phyloP scores from a whole-genome alignment of 1,140 invertebrate species.

The Nilaparvata lugens region DNA sequence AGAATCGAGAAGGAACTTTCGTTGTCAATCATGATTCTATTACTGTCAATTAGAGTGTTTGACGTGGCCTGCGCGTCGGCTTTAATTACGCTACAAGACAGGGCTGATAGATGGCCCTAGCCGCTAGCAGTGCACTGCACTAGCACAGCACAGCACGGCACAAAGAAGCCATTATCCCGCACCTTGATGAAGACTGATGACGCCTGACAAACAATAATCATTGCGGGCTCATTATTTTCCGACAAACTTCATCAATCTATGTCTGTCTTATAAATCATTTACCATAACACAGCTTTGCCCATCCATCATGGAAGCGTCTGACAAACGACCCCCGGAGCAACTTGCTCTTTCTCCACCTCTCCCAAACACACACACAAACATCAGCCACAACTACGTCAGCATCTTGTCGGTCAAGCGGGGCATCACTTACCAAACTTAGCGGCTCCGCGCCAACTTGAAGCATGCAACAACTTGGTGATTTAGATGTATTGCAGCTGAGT shows the following conservation, averaged over 20 bases:
- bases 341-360: too few relatives aligned
- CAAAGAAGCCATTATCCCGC: conserved; percentile 8
- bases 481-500: too few relatives aligned
- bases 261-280: conserved; percentile 19
- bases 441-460: too few relatives aligned
- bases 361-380: too few relatives aligned
- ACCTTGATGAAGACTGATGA: conserved; percentile 9
- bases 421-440: too few relatives aligned
- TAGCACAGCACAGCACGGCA: not conserved
- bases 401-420: too few relatives aligned
- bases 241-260: conserved; percentile 15
- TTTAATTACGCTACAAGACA: conserved; percentile 9
- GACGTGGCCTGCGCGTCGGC: conserved; percentile 1
- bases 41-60: conserved; percentile 14
- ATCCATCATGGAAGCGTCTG: not conserved
- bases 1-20: conserved; percentile 1
- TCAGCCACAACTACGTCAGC: too few relatives aligned
- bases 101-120: conserved; percentile 3
- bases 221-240: conserved; percentile 7
- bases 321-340: too few relatives aligned
- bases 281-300: conserved; percentile 7
- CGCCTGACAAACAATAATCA: conserved; percentile 7
- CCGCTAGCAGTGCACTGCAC: too few relatives aligned
- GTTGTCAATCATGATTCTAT: conserved; percentile 13
- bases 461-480: too few relatives aligned